Evolutionary conservation across 2,113 vertebrate species (phyloP).

Genomic region (Ptilorrhoa leucosticta): DNA sequence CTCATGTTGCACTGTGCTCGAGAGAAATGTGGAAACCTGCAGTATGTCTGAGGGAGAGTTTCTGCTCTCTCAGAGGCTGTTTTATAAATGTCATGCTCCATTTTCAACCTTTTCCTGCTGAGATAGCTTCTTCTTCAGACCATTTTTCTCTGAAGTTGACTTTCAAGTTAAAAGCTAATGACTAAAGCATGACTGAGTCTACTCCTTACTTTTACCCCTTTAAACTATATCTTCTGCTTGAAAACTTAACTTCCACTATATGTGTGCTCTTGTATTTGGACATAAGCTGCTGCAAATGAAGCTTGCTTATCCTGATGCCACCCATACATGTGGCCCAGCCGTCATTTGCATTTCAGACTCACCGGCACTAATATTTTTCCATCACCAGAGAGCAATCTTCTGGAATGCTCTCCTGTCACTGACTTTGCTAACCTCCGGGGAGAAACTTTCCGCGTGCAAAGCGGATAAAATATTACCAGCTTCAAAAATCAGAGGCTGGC

Average conservation of each 20-base stretch:
- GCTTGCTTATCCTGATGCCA: background rate
- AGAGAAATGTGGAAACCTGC: slow-evolving; percentile 36
- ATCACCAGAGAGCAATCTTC: background rate
- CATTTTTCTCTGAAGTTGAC: background rate
- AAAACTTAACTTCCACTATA: background rate
- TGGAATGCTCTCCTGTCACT: background rate
- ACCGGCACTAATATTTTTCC: background rate
- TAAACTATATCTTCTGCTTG: background rate
- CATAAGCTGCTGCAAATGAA: background rate
- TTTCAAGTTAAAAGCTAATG: background rate
- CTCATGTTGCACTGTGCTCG: background rate
- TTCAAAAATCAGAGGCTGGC: background rate
- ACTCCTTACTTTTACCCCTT: background rate
- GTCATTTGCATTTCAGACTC: background rate
- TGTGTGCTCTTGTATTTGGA: background rate
- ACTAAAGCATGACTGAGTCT: background rate
- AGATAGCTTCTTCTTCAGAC: background rate
- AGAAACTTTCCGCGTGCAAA: fast-evolving
- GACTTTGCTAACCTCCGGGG: background rate
- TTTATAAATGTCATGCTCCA: background rate
- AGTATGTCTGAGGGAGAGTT: slow-evolving; percentile 12
- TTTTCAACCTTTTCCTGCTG: slow-evolving; percentile 1
- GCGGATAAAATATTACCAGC: background rate
- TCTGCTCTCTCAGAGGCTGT: background rate
- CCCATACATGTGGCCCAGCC: background rate